Conservation (phyloP, 2,113 vertebrate species). For the Campylorhamphus procurvoides region DNA sequence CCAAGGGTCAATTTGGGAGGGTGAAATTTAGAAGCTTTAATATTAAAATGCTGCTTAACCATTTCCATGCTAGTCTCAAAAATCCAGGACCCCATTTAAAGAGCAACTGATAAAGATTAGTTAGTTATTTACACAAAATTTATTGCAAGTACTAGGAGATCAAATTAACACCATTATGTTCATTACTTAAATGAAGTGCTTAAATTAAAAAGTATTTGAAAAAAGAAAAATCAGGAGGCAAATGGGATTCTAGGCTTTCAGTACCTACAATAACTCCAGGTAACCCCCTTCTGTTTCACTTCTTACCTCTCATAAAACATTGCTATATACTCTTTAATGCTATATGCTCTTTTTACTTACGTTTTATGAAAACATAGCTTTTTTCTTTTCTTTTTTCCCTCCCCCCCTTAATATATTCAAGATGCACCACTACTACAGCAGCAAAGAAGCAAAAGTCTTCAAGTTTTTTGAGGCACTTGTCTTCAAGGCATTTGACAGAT, state of each 20-base stretch:
- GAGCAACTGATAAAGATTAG: not conserved
- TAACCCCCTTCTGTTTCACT: not conserved
- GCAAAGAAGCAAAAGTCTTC: not conserved
- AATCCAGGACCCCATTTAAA: not conserved
- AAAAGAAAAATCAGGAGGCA: not conserved
- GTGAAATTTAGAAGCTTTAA: not conserved
- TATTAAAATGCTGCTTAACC: not conserved
- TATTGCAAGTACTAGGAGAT: not conserved
- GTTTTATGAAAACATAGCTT: not conserved
- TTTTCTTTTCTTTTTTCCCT: accelerated
- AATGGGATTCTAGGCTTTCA: not conserved
- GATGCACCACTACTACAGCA: not conserved
- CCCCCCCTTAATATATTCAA: not conserved
- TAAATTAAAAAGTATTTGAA: not conserved
- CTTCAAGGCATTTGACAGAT: not conserved
- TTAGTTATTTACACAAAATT: not conserved
- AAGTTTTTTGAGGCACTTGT: not conserved
- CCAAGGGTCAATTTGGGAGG: not conserved
- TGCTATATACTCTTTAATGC: not conserved
- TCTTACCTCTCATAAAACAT: not conserved
- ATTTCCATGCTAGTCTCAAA: not conserved
- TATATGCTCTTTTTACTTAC: not conserved
- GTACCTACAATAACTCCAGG: not conserved
- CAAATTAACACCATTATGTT: not conserved
- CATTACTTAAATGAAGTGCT: not conserved